A percentile compares a stretch with the other conserved stretches of the same genome.
Evolutionary conservation across 2,797 vertebrate genomes (phyloP).

Genomic region (Aeoliscus strigatus): DNA sequence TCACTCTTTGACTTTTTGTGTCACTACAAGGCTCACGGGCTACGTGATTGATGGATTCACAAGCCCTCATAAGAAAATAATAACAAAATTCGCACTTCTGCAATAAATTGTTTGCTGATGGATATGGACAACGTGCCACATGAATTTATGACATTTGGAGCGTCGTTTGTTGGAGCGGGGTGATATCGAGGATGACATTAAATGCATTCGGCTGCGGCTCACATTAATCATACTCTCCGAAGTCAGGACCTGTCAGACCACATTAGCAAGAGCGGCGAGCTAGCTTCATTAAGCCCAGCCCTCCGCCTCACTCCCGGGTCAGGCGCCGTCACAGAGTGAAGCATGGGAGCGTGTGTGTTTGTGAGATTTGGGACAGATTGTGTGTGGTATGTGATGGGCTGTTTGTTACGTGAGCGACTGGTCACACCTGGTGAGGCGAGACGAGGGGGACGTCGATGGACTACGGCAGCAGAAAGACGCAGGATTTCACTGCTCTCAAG

Average conservation of each 20-base stretch:
- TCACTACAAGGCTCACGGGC: conserved; percentile 15
- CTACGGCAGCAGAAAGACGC: too few species aligned
- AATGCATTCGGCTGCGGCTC: conserved; percentile 52
- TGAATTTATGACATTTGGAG: conserved; percentile 61
- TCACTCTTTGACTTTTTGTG: conserved; percentile 42
- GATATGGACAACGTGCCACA: conserved; percentile 61
- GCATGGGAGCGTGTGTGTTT: too few species aligned
- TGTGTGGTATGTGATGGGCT: too few species aligned
- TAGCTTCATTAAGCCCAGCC: conserved; percentile 44
- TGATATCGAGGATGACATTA: conserved; percentile 68
- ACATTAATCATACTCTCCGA: conserved; percentile 66
- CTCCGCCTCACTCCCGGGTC: conserved; percentile 32
- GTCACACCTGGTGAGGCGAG: too few species aligned
- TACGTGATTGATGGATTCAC: conserved; percentile 46
- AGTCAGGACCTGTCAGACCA: conserved; percentile 55
- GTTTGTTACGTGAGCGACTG: too few species aligned
- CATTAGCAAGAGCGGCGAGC: conserved; percentile 47
- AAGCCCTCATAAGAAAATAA: conserved; percentile 30
- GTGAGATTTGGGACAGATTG: too few species aligned
- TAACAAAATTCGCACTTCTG: conserved; percentile 54
- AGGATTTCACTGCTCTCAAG: too few species aligned
- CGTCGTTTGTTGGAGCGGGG: conserved; percentile 44
- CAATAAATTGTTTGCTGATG: conserved; percentile 69
- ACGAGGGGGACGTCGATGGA: too few species aligned
- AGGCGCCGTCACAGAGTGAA: conserved; percentile 11